phyloP scores from a whole-genome alignment of 2,797 vertebrate species.

The Limosa lapponica region DNA sequence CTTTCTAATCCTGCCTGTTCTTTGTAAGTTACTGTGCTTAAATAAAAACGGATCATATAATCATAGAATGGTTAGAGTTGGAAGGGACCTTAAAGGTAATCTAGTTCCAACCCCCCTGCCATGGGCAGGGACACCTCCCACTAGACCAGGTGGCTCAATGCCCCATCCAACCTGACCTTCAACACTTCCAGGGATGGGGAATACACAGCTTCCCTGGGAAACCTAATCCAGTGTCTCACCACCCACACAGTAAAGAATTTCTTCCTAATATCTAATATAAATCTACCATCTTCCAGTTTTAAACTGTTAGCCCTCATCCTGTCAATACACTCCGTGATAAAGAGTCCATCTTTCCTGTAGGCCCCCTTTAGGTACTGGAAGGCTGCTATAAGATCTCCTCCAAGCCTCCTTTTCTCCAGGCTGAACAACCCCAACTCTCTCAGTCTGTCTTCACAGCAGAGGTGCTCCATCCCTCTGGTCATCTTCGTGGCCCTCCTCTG shows the following conservation, averaged over 20 bases:
- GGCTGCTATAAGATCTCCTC: neutral
- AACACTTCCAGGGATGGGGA: neutral
- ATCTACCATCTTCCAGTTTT: neutral
- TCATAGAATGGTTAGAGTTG: neutral
- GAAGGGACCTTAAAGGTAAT: neutral
- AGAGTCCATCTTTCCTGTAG: neutral
- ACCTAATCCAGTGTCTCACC: neutral
- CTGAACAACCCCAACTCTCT: neutral
- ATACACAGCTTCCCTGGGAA: neutral
- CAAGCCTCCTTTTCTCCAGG: neutral
- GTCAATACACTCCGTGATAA: neutral
- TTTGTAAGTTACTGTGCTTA: neutral
- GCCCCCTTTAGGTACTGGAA: neutral
- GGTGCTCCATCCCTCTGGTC: neutral
- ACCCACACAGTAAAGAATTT: neutral
- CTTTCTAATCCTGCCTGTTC: neutral
- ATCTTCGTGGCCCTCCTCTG: neutral
- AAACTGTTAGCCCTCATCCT: neutral
- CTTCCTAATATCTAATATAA: neutral
- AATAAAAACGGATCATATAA: neutral
- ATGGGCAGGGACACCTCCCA: neutral
- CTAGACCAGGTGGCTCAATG: neutral
- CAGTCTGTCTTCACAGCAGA: neutral
- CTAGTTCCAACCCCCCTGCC: neutral
- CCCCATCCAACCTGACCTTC: neutral